Evolutionary conservation across 2,888 invertebrate species (phyloP).

Genomic region (Lasioglossum morio): DNA sequence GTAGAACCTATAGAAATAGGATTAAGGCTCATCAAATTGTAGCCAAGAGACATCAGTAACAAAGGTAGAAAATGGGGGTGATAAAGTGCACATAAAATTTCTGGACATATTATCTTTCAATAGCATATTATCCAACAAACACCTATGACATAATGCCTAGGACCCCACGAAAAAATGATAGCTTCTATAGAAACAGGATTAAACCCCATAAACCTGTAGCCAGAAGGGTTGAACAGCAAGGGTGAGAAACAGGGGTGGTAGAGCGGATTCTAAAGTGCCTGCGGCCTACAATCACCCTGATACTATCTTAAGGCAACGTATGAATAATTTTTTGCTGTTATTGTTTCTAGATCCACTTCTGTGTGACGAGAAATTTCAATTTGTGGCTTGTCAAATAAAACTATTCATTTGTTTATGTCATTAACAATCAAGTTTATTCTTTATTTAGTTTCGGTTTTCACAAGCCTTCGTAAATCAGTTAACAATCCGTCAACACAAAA

Average conservation of each 20-base stretch:
- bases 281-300: background rate
- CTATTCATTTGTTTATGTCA: background rate
- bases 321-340: background rate
- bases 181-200: background rate
- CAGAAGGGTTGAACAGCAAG: background rate
- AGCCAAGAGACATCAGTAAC: too few relatives aligned
- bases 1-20: background rate
- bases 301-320: background rate
- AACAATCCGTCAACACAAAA: background rate
- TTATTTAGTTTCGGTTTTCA: too few relatives aligned
- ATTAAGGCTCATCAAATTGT: background rate
- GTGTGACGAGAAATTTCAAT: background rate
- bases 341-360: background rate
- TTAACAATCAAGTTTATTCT: background rate
- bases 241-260: background rate
- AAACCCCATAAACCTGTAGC: background rate
- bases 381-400: background rate
- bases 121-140: background rate
- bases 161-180: background rate
- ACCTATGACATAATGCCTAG: too few relatives aligned
- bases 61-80: background rate
- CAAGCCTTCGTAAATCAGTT: background rate
- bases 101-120: background rate
- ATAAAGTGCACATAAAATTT: background rate
- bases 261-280: background rate